Conservation (phyloP, 2,888 invertebrate genomes). For the Pollenia angustigena region DNA sequence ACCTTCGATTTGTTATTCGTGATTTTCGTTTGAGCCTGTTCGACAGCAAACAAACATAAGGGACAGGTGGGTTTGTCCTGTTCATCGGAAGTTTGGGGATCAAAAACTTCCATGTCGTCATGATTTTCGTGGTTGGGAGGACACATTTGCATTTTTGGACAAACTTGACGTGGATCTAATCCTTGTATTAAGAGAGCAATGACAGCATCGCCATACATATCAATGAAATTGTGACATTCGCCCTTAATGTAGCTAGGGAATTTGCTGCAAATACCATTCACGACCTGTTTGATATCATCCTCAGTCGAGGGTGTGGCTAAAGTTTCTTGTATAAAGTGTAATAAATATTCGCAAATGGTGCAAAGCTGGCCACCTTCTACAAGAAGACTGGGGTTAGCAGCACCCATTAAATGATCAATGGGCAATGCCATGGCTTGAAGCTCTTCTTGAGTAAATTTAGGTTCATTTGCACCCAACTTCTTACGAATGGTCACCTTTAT, state of each 20-base stretch:
- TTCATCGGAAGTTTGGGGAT: conserved; percentile 79
- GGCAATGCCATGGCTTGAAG: conserved; percentile 85
- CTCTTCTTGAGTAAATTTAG: conserved; percentile 80
- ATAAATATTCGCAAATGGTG: conserved; percentile 92
- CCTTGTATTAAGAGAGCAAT: conserved; percentile 91
- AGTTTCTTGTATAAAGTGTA: conserved; percentile 91
- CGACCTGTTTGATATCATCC: conserved; percentile 87
- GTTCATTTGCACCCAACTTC: conserved; percentile 81
- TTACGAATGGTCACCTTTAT: conserved; percentile 80
- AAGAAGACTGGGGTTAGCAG: conserved; percentile 79
- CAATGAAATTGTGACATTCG: conserved; percentile 90
- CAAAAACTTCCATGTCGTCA: conserved; percentile 86
- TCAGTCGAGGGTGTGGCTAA: conserved; percentile 89
- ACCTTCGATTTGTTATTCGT: conserved; percentile 91
- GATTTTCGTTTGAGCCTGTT: conserved; percentile 90
- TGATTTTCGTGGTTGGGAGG: conserved; percentile 84
- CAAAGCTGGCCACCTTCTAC: conserved; percentile 86
- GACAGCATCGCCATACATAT: conserved; percentile 91
- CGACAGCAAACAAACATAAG: conserved; percentile 92
- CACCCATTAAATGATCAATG: conserved; percentile 84
- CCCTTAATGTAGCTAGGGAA: conserved; percentile 87
- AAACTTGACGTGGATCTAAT: conserved; percentile 84
- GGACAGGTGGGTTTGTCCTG: conserved; percentile 90
- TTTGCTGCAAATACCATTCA: conserved; percentile 89
- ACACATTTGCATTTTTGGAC: conserved; percentile 90